Conservation (phyloP, 2,888 invertebrate species). For the Bruchidius siliquastri region DNA sequence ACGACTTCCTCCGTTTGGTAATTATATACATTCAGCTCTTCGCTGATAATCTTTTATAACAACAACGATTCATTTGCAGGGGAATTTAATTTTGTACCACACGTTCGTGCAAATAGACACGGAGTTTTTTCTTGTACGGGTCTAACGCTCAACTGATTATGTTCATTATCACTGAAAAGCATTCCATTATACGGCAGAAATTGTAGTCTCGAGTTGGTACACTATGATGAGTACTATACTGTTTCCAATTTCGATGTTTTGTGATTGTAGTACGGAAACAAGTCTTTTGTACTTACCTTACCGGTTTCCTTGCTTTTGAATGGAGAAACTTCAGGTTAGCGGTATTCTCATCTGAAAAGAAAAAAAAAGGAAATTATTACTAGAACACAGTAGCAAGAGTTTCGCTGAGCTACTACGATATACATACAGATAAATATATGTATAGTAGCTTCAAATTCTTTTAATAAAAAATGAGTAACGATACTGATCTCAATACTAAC, state of each 20-base stretch:
- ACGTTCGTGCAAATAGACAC: neutral
- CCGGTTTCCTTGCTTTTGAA: neutral
- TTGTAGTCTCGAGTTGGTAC: neutral
- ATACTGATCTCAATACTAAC: too few species aligned
- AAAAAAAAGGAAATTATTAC: neutral
- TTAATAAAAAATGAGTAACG: too few species aligned
- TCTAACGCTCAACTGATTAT: neutral
- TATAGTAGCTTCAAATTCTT: too few species aligned
- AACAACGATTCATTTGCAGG: neutral
- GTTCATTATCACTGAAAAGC: neutral
- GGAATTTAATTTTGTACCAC: neutral
- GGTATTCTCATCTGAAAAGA: neutral
- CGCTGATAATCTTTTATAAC: neutral
- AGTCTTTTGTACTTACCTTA: neutral
- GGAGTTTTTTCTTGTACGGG: neutral
- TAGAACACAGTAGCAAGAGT: too few species aligned
- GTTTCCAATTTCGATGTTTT: neutral
- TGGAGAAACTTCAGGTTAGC: neutral
- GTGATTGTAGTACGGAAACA: neutral
- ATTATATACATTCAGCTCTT: conserved; percentile 1
- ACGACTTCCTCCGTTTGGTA: conserved; percentile 2
- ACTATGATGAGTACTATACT: neutral
- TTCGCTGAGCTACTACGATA: too few species aligned
- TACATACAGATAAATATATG: too few species aligned
- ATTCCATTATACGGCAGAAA: neutral